These are phyloP conservation scores for Myrmophylax atrothorax DNA, from an alignment of 2,113 vertebrate genomes.

Conservation along the genomic window DNA sequence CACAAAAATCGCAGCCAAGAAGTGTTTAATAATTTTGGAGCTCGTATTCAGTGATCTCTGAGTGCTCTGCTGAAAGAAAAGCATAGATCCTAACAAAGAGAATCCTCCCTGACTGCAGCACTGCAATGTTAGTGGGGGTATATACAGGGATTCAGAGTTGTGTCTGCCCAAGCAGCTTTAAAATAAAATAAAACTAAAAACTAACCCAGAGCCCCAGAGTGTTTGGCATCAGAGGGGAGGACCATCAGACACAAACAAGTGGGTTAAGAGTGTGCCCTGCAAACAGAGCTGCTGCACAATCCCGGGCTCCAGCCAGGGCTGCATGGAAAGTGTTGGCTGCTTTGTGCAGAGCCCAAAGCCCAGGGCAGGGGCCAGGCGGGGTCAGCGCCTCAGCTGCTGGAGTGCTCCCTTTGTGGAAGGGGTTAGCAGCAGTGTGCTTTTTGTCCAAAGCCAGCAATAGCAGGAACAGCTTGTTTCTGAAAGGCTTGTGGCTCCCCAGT, in stretches of 20 bases:
- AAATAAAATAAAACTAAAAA: background rate
- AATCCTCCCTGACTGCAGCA: background rate
- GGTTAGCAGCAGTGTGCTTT: conserved; percentile 68
- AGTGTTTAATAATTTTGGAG: background rate
- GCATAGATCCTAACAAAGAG: background rate
- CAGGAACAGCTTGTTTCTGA: conserved; percentile 62
- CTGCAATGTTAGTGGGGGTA: background rate
- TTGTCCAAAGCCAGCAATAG: conserved; percentile 68
- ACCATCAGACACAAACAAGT: conserved; percentile 49
- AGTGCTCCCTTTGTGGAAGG: conserved; percentile 64
- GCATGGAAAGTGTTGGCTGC: conserved; percentile 59
- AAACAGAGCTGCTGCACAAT: conserved; percentile 28
- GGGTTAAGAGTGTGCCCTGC: conserved; percentile 49
- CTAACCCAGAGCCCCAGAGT: background rate
- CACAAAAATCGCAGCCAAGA: background rate
- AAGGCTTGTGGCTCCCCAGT: conserved; percentile 31
- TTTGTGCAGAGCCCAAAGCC: conserved; percentile 65
- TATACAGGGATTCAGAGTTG: background rate
- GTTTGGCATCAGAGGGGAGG: conserved; percentile 28
- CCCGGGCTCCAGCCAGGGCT: conserved; percentile 29
- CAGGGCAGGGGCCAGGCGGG: conserved; percentile 56
- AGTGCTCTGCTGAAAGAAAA: background rate
- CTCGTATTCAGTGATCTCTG: rapidly evolving
- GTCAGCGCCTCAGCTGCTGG: conserved; percentile 68
- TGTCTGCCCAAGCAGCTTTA: background rate